Conservation (phyloP, 2,113 vertebrate genomes). For the Atherinomorus stipes region DNA sequence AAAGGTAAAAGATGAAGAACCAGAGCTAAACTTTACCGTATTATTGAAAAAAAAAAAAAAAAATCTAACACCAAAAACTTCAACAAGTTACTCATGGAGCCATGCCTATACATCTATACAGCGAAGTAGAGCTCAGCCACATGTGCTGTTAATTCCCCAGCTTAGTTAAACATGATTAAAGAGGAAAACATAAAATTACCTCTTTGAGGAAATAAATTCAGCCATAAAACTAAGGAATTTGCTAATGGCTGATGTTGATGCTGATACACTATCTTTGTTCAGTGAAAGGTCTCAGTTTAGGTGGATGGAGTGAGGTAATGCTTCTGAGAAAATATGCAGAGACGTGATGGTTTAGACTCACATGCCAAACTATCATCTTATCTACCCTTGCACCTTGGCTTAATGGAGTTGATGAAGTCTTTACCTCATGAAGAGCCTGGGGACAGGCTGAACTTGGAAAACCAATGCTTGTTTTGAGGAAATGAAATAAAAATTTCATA, state of each 20-base stretch:
- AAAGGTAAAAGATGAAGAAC: conserved; percentile 25
- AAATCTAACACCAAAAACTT: conserved; percentile 15
- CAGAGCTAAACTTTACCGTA: not conserved
- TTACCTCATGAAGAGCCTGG: conserved; percentile 5
- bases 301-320: conserved; percentile 33
- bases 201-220: conserved; percentile 53
- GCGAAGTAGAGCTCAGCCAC: conserved; percentile 23
- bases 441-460: conserved; percentile 7
- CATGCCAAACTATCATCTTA: conserved; percentile 62
- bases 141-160: conserved; percentile 56
- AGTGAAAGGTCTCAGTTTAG: conserved; percentile 34
- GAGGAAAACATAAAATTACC: conserved; percentile 60
- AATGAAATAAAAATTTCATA: not conserved
- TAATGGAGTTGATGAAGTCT: conserved; percentile 38
- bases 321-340: conserved; percentile 47
- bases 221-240: conserved; percentile 71
- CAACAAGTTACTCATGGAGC: conserved; percentile 7
- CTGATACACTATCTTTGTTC: conserved; percentile 46
- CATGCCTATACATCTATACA: conserved; percentile 1
- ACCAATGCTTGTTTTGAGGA: not conserved
- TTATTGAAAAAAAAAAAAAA: not conserved
- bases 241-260: conserved; percentile 53
- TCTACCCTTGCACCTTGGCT: conserved; percentile 50
- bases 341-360: conserved; percentile 58
- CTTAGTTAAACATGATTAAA: conserved; percentile 54